Evolutionary conservation across 2,888 invertebrate species (phyloP).

Genomic region (Piscicola geometra): DNA sequence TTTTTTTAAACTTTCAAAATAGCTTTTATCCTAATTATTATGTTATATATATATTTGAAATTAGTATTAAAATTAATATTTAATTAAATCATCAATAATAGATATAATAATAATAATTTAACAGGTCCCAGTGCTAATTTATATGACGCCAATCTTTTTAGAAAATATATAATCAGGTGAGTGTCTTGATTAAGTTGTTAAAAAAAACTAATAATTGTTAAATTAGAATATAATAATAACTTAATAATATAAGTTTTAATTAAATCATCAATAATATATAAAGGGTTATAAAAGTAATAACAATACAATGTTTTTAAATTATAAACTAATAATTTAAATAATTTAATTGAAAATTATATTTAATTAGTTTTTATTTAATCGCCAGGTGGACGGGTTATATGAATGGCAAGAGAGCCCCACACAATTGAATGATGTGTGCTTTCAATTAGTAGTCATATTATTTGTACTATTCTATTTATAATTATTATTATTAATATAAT

Average conservation of each 20-base stretch:
- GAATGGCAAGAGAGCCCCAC: neutral
- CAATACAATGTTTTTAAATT: too few relatives aligned
- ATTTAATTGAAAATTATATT: too few relatives aligned
- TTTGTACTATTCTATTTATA: too few relatives aligned
- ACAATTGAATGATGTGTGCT: neutral
- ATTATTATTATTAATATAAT: too few relatives aligned
- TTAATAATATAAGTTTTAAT: too few relatives aligned
- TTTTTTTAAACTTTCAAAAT: neutral
- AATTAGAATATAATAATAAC: too few relatives aligned
- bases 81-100: neutral
- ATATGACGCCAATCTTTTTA: neutral
- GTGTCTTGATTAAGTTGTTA: too few relatives aligned
- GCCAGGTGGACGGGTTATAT: neutral
- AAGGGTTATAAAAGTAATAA: too few relatives aligned
- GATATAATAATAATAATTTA: neutral
- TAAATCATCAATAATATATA: too few relatives aligned
- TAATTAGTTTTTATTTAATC: too few relatives aligned
- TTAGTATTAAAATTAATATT: neutral
- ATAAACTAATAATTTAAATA: neutral
- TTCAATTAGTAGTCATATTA: neutral
- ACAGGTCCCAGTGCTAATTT: neutral
- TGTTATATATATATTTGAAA: neutral
- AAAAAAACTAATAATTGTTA: too few relatives aligned
- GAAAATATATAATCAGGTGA: neutral
- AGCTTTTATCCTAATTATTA: neutral